Percentiles rank a stretch among this genome's conserved stretches.
These are phyloP conservation scores for Falcunculus frontatus DNA, from an alignment of 2,113 vertebrate species.

Conservation along the genomic window DNA sequence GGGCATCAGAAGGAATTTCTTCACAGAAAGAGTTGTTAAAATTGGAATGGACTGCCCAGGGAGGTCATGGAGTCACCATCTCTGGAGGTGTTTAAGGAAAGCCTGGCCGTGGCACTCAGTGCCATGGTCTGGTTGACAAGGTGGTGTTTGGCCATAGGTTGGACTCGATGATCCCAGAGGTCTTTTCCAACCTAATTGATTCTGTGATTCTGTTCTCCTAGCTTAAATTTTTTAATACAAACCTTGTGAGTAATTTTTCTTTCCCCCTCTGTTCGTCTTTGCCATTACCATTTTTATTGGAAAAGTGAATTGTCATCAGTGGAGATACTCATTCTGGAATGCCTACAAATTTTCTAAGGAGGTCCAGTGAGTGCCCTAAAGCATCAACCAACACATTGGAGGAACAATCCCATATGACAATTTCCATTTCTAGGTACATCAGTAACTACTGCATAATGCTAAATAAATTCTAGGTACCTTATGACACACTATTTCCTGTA, in stretches of 20 bases:
- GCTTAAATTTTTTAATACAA: background rate
- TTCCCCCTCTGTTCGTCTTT: background rate
- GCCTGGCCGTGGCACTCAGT: accelerated
- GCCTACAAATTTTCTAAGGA: background rate
- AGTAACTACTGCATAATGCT: background rate
- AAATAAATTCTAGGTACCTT: background rate
- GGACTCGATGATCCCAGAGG: background rate
- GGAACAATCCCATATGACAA: background rate
- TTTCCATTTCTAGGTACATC: background rate
- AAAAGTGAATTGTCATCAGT: background rate
- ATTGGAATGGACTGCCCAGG: background rate
- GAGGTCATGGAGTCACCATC: background rate
- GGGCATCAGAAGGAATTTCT: background rate
- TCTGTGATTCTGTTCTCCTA: background rate
- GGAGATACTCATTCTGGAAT: background rate
- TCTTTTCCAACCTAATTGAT: background rate
- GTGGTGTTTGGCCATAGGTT: background rate
- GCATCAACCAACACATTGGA: background rate
- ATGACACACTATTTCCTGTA: background rate
- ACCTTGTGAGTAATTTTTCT: background rate
- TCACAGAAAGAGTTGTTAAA: background rate
- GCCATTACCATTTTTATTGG: background rate
- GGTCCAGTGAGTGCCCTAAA: background rate
- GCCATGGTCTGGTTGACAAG: background rate
- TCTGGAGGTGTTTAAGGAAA: background rate